Conservation (phyloP, 2,888 invertebrate genomes). For the Caenorhabditis wallacei region DNA sequence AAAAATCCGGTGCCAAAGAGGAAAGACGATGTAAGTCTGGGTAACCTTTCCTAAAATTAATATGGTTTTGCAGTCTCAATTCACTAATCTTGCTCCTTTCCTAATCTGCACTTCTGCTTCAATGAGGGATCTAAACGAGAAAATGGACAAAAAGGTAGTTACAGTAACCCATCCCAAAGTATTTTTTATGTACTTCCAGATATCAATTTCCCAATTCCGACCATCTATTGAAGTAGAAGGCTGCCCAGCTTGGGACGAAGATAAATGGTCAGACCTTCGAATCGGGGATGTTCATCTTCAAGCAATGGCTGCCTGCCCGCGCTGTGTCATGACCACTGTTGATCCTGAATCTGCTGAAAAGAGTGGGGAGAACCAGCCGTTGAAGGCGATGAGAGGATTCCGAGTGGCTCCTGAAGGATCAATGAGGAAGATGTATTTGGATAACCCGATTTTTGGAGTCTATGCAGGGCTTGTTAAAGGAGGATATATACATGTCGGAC, state of each 20-base stretch:
- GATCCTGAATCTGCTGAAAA: constrained; percentile 63
- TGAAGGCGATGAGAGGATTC: constrained; percentile 66
- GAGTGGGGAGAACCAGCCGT: constrained; percentile 60
- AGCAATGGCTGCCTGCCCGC: constrained; percentile 68
- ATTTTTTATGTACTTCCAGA: constrained; percentile 33
- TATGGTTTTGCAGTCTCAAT: constrained; percentile 59
- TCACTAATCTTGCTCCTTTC: constrained; percentile 68
- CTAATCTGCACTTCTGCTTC: constrained; percentile 64
- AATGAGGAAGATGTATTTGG: constrained; percentile 63
- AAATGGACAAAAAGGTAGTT: constrained; percentile 59
- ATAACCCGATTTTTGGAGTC: constrained; percentile 70
- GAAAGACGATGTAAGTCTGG: constrained; percentile 63
- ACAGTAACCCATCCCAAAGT: background rate
- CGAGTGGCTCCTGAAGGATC: constrained; percentile 68
- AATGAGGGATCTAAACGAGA: constrained; percentile 60
- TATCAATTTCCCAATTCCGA: constrained; percentile 65
- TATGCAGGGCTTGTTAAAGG: constrained; percentile 63
- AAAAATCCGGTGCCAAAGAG: constrained; percentile 70
- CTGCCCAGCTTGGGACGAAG: constrained; percentile 68
- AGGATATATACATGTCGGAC: constrained; percentile 70
- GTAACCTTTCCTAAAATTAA: background rate
- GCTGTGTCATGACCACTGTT: constrained; percentile 69
- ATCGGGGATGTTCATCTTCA: constrained; percentile 69
- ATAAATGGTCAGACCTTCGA: constrained; percentile 69
- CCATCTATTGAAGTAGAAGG: constrained; percentile 68